Percentiles rank a stretch among this genome's conserved stretches.
Conservation (phyloP, 2,797 vertebrate species). For the Pithecia hirsuta region DNA sequence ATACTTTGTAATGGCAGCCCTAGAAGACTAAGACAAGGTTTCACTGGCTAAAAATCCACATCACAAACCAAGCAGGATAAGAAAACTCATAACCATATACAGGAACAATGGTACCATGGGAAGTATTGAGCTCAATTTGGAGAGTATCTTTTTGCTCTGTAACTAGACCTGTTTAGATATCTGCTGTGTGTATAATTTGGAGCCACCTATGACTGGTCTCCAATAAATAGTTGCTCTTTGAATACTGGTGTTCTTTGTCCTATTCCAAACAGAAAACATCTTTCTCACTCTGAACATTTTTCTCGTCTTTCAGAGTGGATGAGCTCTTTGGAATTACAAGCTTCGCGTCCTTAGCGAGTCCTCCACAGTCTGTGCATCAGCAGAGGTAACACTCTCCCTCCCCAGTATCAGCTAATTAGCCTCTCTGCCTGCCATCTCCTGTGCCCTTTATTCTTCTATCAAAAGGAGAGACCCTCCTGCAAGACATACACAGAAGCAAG, state of each 20-base stretch:
- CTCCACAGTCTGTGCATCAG: neutral
- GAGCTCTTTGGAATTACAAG: neutral
- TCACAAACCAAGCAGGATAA: neutral
- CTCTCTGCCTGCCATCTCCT: neutral
- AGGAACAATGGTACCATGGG: neutral
- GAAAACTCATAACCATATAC: neutral
- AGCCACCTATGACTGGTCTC: neutral
- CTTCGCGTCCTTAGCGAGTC: neutral
- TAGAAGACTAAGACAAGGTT: neutral
- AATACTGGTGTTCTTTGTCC: neutral
- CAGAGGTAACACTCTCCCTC: neutral
- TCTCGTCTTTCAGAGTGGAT: neutral
- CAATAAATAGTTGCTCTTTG: neutral
- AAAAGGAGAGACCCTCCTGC: neutral
- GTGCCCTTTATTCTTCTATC: neutral
- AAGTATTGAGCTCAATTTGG: neutral
- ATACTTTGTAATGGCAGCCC: neutral
- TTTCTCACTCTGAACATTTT: neutral
- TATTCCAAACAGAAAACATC: neutral
- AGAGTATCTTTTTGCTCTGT: neutral
- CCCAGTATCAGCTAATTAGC: neutral
- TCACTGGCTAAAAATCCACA: neutral
- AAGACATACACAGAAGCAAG: neutral
- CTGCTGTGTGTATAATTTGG: neutral
- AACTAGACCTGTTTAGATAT: neutral